phyloP scores from a whole-genome alignment of 2,888 invertebrate genomes.

The Liposcelis brunnea region DNA sequence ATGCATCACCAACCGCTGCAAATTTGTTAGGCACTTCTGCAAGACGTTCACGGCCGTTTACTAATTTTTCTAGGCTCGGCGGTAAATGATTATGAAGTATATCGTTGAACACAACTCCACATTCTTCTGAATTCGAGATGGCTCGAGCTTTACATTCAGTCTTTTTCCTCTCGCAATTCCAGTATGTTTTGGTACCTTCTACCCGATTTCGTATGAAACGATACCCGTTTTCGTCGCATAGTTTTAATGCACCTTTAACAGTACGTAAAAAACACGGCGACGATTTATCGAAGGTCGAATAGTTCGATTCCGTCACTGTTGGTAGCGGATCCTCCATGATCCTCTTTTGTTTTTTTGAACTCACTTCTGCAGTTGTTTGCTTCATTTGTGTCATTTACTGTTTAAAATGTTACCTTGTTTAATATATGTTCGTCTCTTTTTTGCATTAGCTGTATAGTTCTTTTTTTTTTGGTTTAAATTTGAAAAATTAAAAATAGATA shows the following conservation, averaged over 20 bases:
- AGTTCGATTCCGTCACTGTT: not conserved
- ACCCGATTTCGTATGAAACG: conserved; percentile 3
- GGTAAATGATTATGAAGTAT: conserved; percentile 3
- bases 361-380: no score
- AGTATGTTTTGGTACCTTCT: conserved; percentile 5
- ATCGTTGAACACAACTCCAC: conserved; percentile 4
- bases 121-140: not conserved
- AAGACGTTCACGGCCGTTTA: no score
- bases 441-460: no score
- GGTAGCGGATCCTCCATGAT: not conserved
- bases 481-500: no score
- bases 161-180: conserved; percentile 7
- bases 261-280: conserved; percentile 5
- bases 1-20: no score
- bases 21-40: no score
- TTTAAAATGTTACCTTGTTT: no score
- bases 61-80: no score
- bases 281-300: not conserved
- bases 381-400: no score
- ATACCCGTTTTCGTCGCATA: conserved; percentile 4
- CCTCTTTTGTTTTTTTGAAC: not conserved
- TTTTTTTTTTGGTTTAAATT: no score
- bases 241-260: conserved; percentile 6
- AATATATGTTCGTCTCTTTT: no score
- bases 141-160: conserved; percentile 6